Evolutionary conservation across 2,113 vertebrate species (phyloP).

Genomic region (Calyptommatus sinebrachiatus): DNA sequence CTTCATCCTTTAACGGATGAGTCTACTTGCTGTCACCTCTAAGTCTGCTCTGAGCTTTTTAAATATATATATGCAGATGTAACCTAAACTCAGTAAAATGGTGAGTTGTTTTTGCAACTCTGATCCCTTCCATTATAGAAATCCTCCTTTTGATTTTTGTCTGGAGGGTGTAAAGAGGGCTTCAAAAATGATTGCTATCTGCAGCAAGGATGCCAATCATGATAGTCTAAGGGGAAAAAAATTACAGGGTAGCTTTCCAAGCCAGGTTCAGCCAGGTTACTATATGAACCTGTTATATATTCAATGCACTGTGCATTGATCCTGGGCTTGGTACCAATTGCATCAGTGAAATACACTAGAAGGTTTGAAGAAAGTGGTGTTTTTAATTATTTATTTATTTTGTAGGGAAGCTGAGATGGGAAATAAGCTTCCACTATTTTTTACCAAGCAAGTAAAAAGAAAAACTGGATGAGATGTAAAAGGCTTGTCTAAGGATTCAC

Average conservation of each 20-base stretch:
- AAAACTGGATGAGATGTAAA: constrained; percentile 6
- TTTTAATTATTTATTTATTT: no score
- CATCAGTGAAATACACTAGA: constrained; percentile 1
- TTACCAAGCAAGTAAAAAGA: not conserved
- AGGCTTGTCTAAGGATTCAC: not conserved
- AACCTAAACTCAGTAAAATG: no score
- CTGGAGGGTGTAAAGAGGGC: no score
- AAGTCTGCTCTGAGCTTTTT: no score
- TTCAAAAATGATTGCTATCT: no score
- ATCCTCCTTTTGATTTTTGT: no score
- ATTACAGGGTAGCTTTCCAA: not conserved
- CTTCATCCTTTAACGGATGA: no score
- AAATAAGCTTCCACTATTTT: not conserved
- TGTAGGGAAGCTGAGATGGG: not conserved
- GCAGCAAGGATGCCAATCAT: no score
- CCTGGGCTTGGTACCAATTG: not conserved
- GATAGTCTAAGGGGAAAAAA: not conserved
- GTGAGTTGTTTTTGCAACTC: no score
- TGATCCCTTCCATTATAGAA: no score
- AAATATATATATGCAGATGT: no score
- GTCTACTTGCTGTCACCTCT: no score
- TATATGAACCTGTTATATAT: not conserved
- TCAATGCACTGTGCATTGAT: not conserved
- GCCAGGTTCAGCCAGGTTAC: not conserved
- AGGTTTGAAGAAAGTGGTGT: not conserved